Percentiles rank a stretch among this genome's conserved stretches.
These are phyloP conservation scores for Hyppa rectilinea DNA, from an alignment of 2,888 invertebrate species.

Conservation along the genomic window DNA sequence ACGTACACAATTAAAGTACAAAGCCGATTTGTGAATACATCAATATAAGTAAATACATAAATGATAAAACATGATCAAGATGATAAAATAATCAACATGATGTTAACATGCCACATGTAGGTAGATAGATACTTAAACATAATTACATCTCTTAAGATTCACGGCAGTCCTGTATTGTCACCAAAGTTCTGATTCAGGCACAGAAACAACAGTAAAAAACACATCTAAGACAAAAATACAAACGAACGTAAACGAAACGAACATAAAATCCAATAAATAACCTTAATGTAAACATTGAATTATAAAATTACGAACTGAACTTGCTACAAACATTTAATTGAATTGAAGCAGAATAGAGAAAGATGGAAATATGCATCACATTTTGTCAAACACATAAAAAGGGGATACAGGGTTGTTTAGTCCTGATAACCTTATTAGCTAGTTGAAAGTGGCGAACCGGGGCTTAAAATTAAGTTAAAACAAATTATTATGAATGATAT, in stretches of 20 bases:
- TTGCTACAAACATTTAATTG: conserved; percentile 35
- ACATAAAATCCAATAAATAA: conserved; percentile 75
- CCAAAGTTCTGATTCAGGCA: conserved; percentile 30
- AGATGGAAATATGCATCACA: conserved; percentile 49
- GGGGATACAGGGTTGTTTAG: conserved; percentile 3
- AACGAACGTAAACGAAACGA: conserved; percentile 69
- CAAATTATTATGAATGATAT: conserved; percentile 66
- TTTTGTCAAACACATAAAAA: conserved; percentile 39
- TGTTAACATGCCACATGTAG: conserved; percentile 25
- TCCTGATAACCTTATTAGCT: conserved; percentile 39
- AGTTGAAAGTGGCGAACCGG: conserved; percentile 58
- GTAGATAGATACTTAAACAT: conserved; percentile 28
- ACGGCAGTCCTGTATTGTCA: conserved; percentile 19
- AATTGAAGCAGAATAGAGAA: conserved; percentile 22
- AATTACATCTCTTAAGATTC: conserved; percentile 28
- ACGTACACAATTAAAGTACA: conserved; percentile 49
- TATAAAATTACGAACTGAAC: conserved; percentile 50
- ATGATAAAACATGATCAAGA: conserved; percentile 8
- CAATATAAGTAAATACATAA: conserved; percentile 7
- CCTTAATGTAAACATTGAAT: conserved; percentile 64
- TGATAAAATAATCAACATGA: conserved; percentile 15
- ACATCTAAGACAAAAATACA: conserved; percentile 66
- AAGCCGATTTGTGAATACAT: conserved; percentile 25
- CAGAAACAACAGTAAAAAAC: conserved; percentile 50
- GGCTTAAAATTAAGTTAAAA: conserved; percentile 61